A percentile compares a stretch with the other conserved stretches of the same genome.
Conservation (phyloP, 2,888 invertebrate species). For the Hesperia comma region DNA sequence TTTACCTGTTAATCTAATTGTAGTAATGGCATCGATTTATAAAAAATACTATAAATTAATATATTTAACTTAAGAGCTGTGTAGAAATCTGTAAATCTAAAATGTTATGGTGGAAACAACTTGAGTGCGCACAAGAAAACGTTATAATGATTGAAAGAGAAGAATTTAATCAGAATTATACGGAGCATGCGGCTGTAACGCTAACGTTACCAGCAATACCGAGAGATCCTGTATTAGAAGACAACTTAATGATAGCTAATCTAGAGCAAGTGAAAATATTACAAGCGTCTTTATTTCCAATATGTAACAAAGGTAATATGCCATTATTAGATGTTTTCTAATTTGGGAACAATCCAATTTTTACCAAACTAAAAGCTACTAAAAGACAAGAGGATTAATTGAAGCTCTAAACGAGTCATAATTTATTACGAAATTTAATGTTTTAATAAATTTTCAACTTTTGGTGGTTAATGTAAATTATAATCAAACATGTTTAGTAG, state of each 20-base stretch:
- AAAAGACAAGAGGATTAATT: background rate
- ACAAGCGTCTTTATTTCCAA: constrained; percentile 87
- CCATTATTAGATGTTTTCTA: background rate
- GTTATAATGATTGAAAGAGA: constrained; percentile 74
- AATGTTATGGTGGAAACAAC: constrained; percentile 83
- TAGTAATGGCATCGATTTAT: constrained; percentile 68
- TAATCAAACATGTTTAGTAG: no score
- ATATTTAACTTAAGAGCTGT: constrained; percentile 10
- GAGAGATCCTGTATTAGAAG: constrained; percentile 69
- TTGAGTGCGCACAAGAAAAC: constrained; percentile 66
- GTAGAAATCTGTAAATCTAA: constrained; percentile 44
- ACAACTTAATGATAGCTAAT: constrained; percentile 72
- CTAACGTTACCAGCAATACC: constrained; percentile 59
- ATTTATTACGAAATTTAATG: no score
- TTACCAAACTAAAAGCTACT: background rate
- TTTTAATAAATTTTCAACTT: no score
- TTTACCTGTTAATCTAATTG: constrained; percentile 51
- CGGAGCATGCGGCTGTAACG: constrained; percentile 68
- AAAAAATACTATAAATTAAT: constrained; percentile 6
- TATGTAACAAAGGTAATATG: constrained; percentile 77
- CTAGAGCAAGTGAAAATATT: constrained; percentile 85
- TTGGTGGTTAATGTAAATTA: no score
- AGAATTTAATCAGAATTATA: constrained; percentile 66
- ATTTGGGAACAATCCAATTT: background rate
- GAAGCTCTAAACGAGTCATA: no score